These are phyloP conservation scores for Philantomba maxwellii DNA, from an alignment of 2,113 vertebrate genomes.

Conservation along the genomic window DNA sequence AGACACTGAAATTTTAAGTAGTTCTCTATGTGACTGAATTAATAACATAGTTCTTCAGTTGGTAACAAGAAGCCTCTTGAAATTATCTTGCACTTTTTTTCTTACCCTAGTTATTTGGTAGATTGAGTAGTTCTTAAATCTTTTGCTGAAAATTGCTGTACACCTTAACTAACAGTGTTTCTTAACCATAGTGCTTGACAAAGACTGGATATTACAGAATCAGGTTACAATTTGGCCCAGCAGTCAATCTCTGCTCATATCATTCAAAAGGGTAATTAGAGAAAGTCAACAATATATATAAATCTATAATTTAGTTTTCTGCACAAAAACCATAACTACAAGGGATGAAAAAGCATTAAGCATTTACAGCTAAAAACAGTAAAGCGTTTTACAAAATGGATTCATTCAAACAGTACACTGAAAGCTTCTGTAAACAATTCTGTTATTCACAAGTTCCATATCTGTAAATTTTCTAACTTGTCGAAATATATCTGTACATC, in stretches of 20 bases:
- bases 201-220: neutral
- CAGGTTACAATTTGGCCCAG: neutral
- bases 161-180: conserved; percentile 22
- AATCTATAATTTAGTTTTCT: neutral
- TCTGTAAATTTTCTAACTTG: neutral
- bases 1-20: conserved; percentile 45
- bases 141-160: conserved; percentile 4
- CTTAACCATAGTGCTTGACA: conserved; percentile 7
- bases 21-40: conserved; percentile 7
- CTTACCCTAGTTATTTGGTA: neutral
- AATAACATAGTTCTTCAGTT: conserved; percentile 15
- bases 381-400: neutral
- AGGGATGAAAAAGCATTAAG: neutral
- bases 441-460: neutral
- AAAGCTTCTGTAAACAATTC: neutral
- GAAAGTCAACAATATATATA: neutral
- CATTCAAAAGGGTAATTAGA: conserved; percentile 38
- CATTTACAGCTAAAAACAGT: conserved; percentile 13
- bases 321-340: neutral
- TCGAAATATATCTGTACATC: neutral
- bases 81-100: neutral
- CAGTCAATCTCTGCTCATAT: conserved; percentile 28
- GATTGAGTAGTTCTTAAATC: neutral
- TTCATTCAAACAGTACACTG: neutral
- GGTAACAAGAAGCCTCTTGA: neutral